These are phyloP conservation scores for Rousettus leschenaultii DNA, from an alignment of 2,113 vertebrate species.

Conservation along the genomic window DNA sequence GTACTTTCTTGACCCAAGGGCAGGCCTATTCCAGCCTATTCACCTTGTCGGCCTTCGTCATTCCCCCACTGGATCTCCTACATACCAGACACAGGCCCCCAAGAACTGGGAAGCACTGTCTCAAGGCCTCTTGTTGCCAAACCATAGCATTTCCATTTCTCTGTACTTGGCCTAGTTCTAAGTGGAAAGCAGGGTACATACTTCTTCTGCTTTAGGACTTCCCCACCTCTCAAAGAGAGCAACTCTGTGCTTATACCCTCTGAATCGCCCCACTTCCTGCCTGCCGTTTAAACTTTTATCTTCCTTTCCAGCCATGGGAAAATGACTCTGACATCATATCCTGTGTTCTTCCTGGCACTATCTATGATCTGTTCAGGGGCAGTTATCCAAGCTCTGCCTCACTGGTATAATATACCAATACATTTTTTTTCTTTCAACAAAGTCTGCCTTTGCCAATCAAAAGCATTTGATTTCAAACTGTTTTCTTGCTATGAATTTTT, in stretches of 20 bases:
- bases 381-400: background rate
- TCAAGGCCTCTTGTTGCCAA: background rate
- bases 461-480: constrained; percentile 33
- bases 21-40: background rate
- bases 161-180: background rate
- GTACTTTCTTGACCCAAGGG: background rate
- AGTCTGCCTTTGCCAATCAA: constrained; percentile 17
- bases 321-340: constrained; percentile 18
- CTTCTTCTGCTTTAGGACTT: background rate
- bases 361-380: background rate
- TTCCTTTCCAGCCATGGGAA: background rate
- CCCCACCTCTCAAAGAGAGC: background rate
- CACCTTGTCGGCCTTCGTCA: background rate
- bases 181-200: background rate
- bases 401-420: background rate
- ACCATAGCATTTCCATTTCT: background rate
- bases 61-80: background rate
- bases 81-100: background rate
- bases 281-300: background rate
- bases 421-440: background rate
- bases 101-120: background rate
- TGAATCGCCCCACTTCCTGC: constrained; percentile 17
- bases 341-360: background rate
- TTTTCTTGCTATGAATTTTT: constrained; percentile 23
- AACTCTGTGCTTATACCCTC: background rate